A percentile compares a stretch with the other conserved stretches of the same genome.
Conservation (phyloP, 2,797 vertebrate genomes). For the Aldrovandia affinis region DNA sequence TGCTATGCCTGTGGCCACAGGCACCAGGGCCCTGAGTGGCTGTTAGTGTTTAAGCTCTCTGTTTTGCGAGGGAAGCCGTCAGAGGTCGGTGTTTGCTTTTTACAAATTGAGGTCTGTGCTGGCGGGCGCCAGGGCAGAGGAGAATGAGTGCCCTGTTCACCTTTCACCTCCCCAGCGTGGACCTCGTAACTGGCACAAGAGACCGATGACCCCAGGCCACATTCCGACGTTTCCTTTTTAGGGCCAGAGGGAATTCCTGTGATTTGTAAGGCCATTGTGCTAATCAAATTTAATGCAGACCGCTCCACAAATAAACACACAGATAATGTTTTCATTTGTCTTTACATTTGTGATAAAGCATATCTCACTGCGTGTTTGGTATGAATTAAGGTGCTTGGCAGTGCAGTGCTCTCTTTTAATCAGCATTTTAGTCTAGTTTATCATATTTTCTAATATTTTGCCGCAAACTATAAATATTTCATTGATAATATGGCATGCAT, state of each 20-base stretch:
- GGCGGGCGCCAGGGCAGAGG: conserved; percentile 83
- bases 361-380: background rate
- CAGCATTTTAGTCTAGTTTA: background rate
- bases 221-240: conserved; percentile 73
- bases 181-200: conserved; percentile 74
- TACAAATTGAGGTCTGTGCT: conserved; percentile 81
- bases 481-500: background rate
- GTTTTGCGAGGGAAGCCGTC: conserved; percentile 79
- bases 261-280: conserved; percentile 69
- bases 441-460: too few relatives aligned
- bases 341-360: conserved; percentile 24
- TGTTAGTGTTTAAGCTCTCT: conserved; percentile 78
- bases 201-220: conserved; percentile 72
- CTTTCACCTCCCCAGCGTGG: conserved; percentile 80
- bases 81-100: conserved; percentile 74
- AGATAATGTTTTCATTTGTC: conserved; percentile 48
- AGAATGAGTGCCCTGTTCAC: conserved; percentile 76
- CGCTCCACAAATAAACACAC: conserved; percentile 73
- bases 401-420: background rate
- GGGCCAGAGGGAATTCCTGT: conserved; percentile 73
- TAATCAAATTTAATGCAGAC: conserved; percentile 77
- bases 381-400: conserved; percentile 14
- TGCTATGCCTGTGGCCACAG: conserved; percentile 44
- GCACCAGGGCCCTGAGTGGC: conserved; percentile 59
- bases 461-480: background rate